Evolutionary conservation across 2,888 invertebrate species (phyloP).

Genomic region (Rugalucina vietnamica): DNA sequence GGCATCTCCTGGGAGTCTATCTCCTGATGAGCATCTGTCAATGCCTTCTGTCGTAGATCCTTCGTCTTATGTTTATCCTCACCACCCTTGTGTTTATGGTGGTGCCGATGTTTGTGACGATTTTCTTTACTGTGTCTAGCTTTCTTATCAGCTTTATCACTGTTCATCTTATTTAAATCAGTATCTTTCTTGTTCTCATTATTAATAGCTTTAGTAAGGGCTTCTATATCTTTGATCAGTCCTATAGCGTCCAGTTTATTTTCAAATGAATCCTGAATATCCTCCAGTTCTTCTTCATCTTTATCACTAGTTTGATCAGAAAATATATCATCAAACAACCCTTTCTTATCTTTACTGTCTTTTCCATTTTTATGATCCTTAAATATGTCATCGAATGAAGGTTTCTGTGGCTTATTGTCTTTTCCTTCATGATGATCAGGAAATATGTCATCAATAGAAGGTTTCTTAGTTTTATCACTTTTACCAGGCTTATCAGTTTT

Average conservation of each 20-base stretch:
- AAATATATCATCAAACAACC: neutral
- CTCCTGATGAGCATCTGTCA: conserved; percentile 67
- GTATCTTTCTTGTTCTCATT: neutral
- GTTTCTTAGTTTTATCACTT: too few relatives aligned
- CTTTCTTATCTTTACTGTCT: neutral
- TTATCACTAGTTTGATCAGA: conserved; percentile 36
- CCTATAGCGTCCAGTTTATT: conserved; percentile 20
- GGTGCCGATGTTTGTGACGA: conserved; percentile 23
- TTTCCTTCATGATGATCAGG: too few relatives aligned
- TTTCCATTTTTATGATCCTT: too few relatives aligned
- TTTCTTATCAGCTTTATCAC: conserved; percentile 35
- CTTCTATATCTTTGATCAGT: conserved; percentile 28
- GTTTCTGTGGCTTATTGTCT: too few relatives aligned
- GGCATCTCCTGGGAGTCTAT: conserved; percentile 75
- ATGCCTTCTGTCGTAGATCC: conserved; percentile 64
- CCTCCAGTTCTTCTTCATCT: conserved; percentile 18
- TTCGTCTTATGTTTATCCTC: conserved; percentile 34
- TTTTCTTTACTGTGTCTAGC: conserved; percentile 26
- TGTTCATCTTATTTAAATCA: conserved; percentile 36
- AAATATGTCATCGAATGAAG: too few relatives aligned
- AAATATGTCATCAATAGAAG: too few relatives aligned
- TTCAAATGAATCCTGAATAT: conserved; percentile 12
- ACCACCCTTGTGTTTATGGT: conserved; percentile 25
- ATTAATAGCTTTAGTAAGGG: conserved; percentile 6
- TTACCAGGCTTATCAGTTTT: too few relatives aligned